Evolutionary conservation across 2,113 vertebrate genomes (phyloP).

Genomic region (Hydrochoerus hydrochaeris): DNA sequence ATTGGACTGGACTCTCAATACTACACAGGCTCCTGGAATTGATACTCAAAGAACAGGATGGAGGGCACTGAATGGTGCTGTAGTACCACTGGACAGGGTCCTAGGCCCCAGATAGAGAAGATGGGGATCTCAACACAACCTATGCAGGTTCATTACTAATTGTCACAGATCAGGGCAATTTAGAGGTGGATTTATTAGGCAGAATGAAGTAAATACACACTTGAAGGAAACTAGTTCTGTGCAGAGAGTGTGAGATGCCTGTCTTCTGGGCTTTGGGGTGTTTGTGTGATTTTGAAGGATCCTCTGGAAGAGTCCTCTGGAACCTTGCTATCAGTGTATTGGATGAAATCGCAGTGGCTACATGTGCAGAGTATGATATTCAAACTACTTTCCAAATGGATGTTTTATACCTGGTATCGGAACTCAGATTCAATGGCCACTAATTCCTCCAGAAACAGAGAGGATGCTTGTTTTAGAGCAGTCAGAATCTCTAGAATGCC

Average conservation of each 20-base stretch:
- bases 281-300: neutral
- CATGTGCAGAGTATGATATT: neutral
- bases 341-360: neutral
- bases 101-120: neutral
- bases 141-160: neutral
- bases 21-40: neutral
- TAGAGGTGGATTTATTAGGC: neutral
- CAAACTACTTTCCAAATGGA: neutral
- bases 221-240: neutral
- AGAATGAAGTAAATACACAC: neutral
- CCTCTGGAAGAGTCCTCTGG: neutral
- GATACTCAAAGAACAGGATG: neutral
- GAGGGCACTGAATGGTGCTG: neutral
- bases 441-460: no score
- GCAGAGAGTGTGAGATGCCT: neutral
- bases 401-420: neutral
- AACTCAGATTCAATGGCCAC: neutral
- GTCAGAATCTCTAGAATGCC: neutral
- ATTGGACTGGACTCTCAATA: neutral
- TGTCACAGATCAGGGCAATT: neutral
- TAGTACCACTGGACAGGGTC: neutral
- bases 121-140: neutral
- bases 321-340: neutral
- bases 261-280: neutral
- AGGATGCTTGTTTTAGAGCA: neutral